Evolutionary conservation across 1,140 invertebrate genomes (phyloP).

Genomic region (Medauroidea extradentata): DNA sequence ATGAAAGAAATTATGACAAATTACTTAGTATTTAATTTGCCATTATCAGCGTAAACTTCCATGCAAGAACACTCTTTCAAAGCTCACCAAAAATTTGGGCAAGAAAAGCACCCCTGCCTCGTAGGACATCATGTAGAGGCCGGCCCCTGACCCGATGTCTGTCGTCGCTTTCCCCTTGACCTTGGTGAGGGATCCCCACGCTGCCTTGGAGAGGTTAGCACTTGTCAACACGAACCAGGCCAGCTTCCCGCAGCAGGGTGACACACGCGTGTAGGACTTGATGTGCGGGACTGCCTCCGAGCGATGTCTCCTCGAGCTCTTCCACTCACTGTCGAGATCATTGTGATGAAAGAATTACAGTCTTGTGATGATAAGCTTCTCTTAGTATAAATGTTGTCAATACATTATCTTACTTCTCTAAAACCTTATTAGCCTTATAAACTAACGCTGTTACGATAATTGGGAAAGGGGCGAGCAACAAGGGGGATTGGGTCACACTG

Average conservation of each 20-base stretch:
- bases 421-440: too few relatives aligned
- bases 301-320: constrained; percentile 58
- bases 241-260: constrained; percentile 56
- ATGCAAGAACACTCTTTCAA: too few relatives aligned
- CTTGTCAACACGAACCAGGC: constrained; percentile 86
- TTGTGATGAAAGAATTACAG: too few relatives aligned
- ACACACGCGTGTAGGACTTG: constrained; percentile 80
- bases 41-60: too few relatives aligned
- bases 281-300: constrained; percentile 88
- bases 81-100: constrained; percentile 75
- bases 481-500: too few relatives aligned
- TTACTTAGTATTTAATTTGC: constrained; percentile 36
- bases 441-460: too few relatives aligned
- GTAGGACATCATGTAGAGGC: constrained; percentile 77
- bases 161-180: constrained; percentile 40
- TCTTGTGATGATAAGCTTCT: too few relatives aligned
- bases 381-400: too few relatives aligned
- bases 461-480: too few relatives aligned
- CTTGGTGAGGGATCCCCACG: constrained; percentile 80
- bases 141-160: constrained; percentile 38
- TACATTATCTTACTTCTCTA: too few relatives aligned
- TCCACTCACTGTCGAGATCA: constrained; percentile 69
- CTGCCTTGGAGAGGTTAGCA: constrained; percentile 92
- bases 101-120: constrained; percentile 89
- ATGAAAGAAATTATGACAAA: constrained; percentile 3